Conservation (phyloP, 35 echinoderm and acorn worm species). For the Ptychodera flava region DNA sequence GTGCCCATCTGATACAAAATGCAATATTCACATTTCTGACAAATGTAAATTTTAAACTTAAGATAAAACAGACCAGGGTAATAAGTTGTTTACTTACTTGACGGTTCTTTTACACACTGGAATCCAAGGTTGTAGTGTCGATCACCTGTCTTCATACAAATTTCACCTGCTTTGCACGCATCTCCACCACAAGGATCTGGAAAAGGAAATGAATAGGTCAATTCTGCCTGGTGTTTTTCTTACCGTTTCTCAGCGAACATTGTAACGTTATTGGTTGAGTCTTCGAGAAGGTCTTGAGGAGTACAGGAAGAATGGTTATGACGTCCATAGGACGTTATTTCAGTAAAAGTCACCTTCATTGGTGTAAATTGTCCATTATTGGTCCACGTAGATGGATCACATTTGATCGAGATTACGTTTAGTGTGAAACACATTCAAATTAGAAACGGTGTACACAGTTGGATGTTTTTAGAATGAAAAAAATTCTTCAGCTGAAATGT, state of each 20-base stretch:
- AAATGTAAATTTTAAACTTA: neutral
- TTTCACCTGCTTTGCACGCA: neutral
- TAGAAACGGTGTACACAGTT: neutral
- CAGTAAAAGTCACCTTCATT: neutral
- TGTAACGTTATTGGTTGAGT: neutral
- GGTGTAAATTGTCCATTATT: too few species aligned
- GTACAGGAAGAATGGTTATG: too few species aligned
- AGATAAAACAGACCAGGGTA: neutral
- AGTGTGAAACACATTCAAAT: too few species aligned
- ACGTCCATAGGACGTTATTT: neutral
- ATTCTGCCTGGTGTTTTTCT: neutral
- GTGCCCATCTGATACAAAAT: neutral
- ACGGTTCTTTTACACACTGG: neutral
- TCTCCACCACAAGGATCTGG: neutral
- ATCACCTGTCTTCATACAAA: neutral
- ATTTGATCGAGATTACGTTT: too few species aligned
- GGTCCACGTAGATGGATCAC: too few species aligned
- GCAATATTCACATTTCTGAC: neutral
- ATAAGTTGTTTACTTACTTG: neutral
- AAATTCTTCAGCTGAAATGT: neutral
- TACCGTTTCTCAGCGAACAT: neutral
- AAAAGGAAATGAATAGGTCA: neutral
- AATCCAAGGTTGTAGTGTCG: neutral
- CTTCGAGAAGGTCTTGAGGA: neutral
- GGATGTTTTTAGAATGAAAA: neutral